Base-by-base conservation (phyloP, 2,797 vertebrate genomes). In the Centropyge bicolor region DNA sequence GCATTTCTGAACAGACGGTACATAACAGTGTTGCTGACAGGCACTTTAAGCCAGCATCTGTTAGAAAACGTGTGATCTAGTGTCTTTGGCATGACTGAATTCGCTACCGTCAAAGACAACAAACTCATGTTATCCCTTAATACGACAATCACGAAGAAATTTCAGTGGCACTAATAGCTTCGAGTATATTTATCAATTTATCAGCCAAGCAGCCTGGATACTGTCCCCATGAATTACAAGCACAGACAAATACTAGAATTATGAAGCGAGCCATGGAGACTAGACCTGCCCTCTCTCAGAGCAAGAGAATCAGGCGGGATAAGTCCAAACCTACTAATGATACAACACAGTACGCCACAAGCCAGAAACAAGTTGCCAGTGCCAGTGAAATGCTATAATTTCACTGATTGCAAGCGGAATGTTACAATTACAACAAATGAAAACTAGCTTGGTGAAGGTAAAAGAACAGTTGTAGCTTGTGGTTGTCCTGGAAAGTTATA, bases 1-100 rank as follows among this genome's bases (percentile, higher is more conserved):
- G 81, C 83, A 89, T 93, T 88, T 88, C 74, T 80, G 84, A 94
- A 92, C 91, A 94, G 92, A 94, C 89, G 87, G 84, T 73, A 85
- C 82, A 86, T 81, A 90, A 89, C 86, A 88, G 83, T 80, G 72
- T 82, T 81, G 87, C 87, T 92, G 92, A 93, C 91, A 91, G 88
- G 84, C 88, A 91, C 85, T 89, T 91, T 88, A 85, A 87, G 76
- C 82, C 85, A 89, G 89, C 94, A 94, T 93, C 93, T 95, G 94
- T 88, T 93, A 65, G 80, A 87, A 84, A 91, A 90, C 74, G 80
- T 82, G 80, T 85, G 87, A 93, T 93, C 78, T 84, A 86, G 79
- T 76, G 85, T 91, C 83, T 90, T 73, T 91, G 88, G 74, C 72
- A 91, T 88, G 88, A 89, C 89, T 91, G 86, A 92, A 92, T 93